Evolutionary conservation across 2,113 vertebrate genomes (phyloP), one percentile per base, ranked within the genome.

Genomic region (Talpa occidentalis): DNA sequence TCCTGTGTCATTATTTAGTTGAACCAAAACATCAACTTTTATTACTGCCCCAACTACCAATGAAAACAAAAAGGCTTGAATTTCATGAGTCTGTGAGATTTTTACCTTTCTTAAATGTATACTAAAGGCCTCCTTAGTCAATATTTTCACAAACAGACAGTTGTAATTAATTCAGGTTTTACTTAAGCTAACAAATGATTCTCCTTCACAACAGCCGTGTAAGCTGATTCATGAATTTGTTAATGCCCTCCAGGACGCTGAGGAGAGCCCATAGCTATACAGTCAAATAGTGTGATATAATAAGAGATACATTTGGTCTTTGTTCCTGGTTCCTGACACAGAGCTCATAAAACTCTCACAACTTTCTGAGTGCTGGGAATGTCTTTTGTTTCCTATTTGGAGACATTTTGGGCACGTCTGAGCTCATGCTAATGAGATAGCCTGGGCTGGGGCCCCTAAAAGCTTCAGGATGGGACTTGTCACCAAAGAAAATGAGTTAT

Each of bases 161-260:
- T 76, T 79, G 79, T 52, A 92, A 94, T 94, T 95, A 95, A 94
- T 92, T 37, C 69, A 73, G 10, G 52, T 88, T 93, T 94, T 84
- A 81, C 62, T 47, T 76, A 78, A 60, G 47, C 81, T 94, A 86
- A 94, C 30, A 78, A 88, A 84, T 35, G 64, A 59, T 56, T 90
- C 90, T 80, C 69, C 70, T 72, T 80, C 49, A 77, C 64, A 64
- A 62, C 3, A 88, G 88, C n/a, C 22, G 0, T 32, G 72, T 28
- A 59, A 83, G 49, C 84, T 79, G 49, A 78, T 60, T 85, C 73
- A 47, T 2, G 2, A 79, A 84, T 81, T 92, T 82, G 56, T 32
- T 74, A 60, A 77, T 81, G 59, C 80, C 85, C 32, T 84, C 54
- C n/a, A 49, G 35, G 60, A 47, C 91, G 80, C 82, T 88, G 72